Percentiles rank a stretch among this genome's conserved stretches.
These are phyloP conservation scores for Elephas maximus DNA, from an alignment of 2,113 vertebrate genomes.

Conservation along the genomic window DNA sequence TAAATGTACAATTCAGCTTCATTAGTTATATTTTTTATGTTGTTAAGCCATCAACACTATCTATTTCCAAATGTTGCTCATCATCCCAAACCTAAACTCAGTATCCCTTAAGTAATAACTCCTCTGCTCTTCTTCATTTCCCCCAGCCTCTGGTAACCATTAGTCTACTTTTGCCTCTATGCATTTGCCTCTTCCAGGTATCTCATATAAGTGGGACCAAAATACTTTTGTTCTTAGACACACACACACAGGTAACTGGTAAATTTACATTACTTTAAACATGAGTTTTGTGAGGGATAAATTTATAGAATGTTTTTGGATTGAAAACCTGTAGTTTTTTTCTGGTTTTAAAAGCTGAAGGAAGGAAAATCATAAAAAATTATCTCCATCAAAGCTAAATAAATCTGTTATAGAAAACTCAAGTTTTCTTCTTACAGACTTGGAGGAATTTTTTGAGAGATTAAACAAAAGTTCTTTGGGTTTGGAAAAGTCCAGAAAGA, in stretches of 20 bases:
- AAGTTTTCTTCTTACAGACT: background rate
- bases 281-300: background rate
- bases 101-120: too few relatives aligned
- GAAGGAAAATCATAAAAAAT: background rate
- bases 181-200: too few relatives aligned
- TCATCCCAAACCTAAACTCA: too few relatives aligned
- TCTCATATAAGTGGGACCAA: background rate
- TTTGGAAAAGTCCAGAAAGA: background rate
- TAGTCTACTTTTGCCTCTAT: too few relatives aligned
- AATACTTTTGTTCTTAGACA: background rate
- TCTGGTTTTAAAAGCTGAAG: conserved; percentile 1
- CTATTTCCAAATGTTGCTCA: too few relatives aligned
- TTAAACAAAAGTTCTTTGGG: background rate
- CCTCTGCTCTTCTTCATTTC: too few relatives aligned
- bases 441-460: background rate
- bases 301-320: background rate
- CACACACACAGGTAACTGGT: background rate
- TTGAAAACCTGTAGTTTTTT: background rate
- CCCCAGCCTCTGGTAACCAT: too few relatives aligned
- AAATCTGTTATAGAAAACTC: background rate
- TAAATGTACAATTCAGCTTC: too few relatives aligned
- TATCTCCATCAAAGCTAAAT: background rate
- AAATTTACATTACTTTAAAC: background rate
- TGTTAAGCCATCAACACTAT: too few relatives aligned
- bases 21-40: too few relatives aligned